phyloP scores from a whole-genome alignment of 2,797 vertebrate genomes.

The Gouania willdenowi region DNA sequence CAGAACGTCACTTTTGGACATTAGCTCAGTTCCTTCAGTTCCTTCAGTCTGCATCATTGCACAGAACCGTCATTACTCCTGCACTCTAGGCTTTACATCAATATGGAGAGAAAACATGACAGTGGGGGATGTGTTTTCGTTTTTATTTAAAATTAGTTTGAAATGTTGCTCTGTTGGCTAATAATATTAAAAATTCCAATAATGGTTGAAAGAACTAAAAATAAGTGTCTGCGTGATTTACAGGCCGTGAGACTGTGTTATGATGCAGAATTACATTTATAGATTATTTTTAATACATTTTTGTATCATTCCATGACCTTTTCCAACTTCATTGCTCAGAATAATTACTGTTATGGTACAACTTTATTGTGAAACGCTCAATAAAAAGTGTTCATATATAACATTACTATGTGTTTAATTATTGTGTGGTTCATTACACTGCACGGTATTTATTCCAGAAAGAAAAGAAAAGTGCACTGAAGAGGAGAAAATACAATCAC shows the following conservation, averaged over 20 bases:
- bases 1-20: conserved; percentile 43
- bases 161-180: too few species aligned
- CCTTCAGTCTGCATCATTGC: conserved; percentile 26
- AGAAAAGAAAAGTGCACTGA: too few species aligned
- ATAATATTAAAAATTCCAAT: too few species aligned
- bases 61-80: conserved; percentile 22
- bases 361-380: conserved; percentile 27
- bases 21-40: conserved; percentile 32
- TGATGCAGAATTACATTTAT: too few species aligned
- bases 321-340: background rate
- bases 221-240: too few species aligned
- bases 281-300: background rate
- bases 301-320: background rate
- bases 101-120: background rate
- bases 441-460: too few species aligned
- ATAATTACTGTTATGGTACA: conserved; percentile 16
- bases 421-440: too few species aligned
- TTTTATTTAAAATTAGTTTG: too few species aligned
- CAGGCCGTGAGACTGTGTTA: too few species aligned
- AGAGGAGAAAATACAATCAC: too few species aligned
- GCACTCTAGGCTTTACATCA: conserved; percentile 5
- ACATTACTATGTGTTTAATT: too few species aligned
- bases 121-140: background rate
- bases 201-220: too few species aligned
- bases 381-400: conserved; percentile 47